These are phyloP conservation scores for Addax nasomaculatus DNA, from an alignment of 2,113 vertebrate species.

Conservation along the genomic window DNA sequence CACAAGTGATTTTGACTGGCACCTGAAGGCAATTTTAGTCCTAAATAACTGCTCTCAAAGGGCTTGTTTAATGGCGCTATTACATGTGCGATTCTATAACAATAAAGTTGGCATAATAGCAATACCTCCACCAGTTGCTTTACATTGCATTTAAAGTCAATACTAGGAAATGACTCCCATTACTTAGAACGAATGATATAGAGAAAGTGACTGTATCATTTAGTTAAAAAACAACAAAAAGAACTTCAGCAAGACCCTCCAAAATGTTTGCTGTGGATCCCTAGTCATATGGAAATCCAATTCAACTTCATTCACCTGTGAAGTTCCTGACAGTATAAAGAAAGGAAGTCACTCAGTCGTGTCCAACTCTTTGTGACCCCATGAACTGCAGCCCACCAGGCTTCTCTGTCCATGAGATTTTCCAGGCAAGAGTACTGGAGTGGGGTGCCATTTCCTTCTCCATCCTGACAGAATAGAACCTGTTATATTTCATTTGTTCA, in stretches of 20 bases:
- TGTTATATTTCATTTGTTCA: not conserved
- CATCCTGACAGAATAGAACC: not conserved
- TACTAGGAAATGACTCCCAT: not conserved
- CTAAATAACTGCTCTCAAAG: constrained; percentile 67
- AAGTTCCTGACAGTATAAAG: not conserved
- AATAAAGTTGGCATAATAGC: constrained; percentile 73
- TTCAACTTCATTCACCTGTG: not conserved
- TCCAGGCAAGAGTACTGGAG: too few species aligned
- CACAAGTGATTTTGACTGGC: constrained; percentile 73
- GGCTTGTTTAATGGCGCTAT: constrained; percentile 65
- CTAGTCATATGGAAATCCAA: not conserved
- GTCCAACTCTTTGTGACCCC: too few species aligned
- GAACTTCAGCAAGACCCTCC: not conserved
- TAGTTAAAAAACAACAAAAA: not conserved
- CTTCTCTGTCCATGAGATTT: too few species aligned
- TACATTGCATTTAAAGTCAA: constrained; percentile 48
- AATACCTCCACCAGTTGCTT: constrained; percentile 70
- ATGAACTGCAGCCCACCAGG: too few species aligned
- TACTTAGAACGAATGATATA: not conserved
- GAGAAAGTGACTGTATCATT: not conserved
- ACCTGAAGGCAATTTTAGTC: constrained; percentile 40
- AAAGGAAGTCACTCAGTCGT: not conserved
- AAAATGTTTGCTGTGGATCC: not conserved
- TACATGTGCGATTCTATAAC: constrained; percentile 71
- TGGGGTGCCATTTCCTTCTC: too few species aligned